Evolutionary conservation across 2,797 vertebrate species (phyloP).

Genomic region (Neostethus bicornis): DNA sequence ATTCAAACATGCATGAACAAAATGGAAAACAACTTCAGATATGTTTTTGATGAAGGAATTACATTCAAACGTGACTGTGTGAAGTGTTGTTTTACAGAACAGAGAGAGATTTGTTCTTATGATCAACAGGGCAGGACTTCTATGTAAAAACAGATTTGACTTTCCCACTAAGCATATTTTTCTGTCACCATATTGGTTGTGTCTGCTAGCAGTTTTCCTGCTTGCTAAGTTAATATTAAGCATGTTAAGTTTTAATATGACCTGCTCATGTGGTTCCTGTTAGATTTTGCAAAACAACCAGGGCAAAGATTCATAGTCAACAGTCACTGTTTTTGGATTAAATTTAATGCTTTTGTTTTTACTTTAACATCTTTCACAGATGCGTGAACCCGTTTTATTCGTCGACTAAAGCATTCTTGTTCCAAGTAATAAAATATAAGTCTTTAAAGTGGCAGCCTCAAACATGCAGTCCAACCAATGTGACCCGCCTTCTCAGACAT

Average conservation of each 20-base stretch:
- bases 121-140: constrained; percentile 21
- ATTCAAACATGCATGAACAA: too few species aligned
- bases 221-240: constrained; percentile 45
- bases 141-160: constrained; percentile 27
- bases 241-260: constrained; percentile 37
- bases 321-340: not conserved
- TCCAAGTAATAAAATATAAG: constrained; percentile 50
- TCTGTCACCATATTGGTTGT: constrained; percentile 30
- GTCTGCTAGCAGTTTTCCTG: constrained; percentile 48
- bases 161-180: constrained; percentile 38
- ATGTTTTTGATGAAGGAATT: too few species aligned
- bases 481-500: constrained; percentile 77
- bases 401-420: constrained; percentile 56
- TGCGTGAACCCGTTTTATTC: constrained; percentile 57
- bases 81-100: constrained; percentile 26
- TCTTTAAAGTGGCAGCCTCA: constrained; percentile 62
- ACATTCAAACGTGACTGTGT: constrained; percentile 30
- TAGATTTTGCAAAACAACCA: constrained; percentile 45
- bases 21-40: too few species aligned
- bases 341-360: constrained; percentile 39
- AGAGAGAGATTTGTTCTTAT: constrained; percentile 24
- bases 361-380: constrained; percentile 49
- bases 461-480: constrained; percentile 53
- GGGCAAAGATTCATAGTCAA: constrained; percentile 34
- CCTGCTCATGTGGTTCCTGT: constrained; percentile 52